phyloP scores from a whole-genome alignment of 2,797 vertebrate species.

The Microtus agrestis region DNA sequence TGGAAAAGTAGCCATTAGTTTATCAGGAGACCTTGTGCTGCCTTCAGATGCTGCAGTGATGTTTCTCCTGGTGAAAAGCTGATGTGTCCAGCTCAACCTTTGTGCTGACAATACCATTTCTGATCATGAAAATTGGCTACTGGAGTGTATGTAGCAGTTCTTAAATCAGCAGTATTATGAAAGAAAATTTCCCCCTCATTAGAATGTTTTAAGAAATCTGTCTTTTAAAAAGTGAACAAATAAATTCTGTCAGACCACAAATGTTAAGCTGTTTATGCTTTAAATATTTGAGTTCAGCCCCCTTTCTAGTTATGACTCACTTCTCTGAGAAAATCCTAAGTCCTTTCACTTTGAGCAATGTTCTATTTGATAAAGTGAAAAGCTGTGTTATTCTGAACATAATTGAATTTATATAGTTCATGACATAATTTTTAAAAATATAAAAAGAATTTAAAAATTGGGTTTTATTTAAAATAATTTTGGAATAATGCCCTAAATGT shows the following conservation, averaged over 20 bases:
- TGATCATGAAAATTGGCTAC: conserved; percentile 76
- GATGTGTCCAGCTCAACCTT: conserved; percentile 77
- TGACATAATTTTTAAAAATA: conserved; percentile 65
- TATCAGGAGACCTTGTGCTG: conserved; percentile 74
- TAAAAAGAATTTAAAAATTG: conserved; percentile 79
- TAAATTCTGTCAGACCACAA: conserved; percentile 2
- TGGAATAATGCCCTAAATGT: conserved; percentile 77
- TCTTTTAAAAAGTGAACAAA: conserved; percentile 69
- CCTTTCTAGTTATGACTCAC: conserved; percentile 50
- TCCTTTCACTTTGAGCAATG: conserved; percentile 72
- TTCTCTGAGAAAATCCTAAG: conserved; percentile 73
- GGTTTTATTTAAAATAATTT: conserved; percentile 78
- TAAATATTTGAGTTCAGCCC: not conserved
- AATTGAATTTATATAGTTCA: conserved; percentile 73
- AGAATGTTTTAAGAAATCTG: conserved; percentile 77
- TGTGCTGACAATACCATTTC: conserved; percentile 78
- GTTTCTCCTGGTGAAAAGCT: conserved; percentile 81
- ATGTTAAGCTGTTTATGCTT: conserved; percentile 19
- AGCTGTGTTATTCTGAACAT: conserved; percentile 80
- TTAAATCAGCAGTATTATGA: conserved; percentile 80
- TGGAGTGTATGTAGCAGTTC: conserved; percentile 73
- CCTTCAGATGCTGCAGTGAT: conserved; percentile 65
- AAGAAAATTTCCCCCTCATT: conserved; percentile 81
- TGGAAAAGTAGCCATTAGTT: conserved; percentile 74
- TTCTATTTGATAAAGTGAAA: conserved; percentile 78